These are phyloP conservation scores for Hypena proboscidalis DNA, from an alignment of 2,888 invertebrate species.

Conservation along the genomic window DNA sequence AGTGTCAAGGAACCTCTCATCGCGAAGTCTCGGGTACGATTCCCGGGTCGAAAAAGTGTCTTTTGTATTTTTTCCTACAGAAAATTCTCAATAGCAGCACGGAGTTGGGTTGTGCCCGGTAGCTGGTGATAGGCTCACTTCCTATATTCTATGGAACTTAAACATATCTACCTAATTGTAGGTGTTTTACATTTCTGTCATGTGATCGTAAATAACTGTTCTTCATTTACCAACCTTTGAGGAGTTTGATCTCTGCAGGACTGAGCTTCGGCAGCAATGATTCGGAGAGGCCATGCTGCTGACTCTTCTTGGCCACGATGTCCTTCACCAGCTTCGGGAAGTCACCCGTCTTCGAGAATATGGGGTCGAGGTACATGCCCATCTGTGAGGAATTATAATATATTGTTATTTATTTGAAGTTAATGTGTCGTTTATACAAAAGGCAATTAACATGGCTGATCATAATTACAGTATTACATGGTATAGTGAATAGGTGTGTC, in stretches of 20 bases:
- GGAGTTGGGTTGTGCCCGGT: too few species aligned
- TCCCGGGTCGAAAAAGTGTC: too few species aligned
- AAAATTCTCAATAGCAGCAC: too few species aligned
- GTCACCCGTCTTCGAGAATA: conserved; percentile 76
- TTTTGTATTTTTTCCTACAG: too few species aligned
- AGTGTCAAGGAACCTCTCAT: too few species aligned
- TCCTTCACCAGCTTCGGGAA: conserved; percentile 70
- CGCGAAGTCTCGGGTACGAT: too few species aligned
- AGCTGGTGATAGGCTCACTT: too few species aligned
- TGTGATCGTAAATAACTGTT: background rate
- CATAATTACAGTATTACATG: too few species aligned
- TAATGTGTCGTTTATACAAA: too few species aligned
- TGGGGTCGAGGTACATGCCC: conserved; percentile 76
- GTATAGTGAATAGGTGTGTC: too few species aligned
- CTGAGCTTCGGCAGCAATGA: conserved; percentile 61
- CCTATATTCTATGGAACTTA: too few species aligned
- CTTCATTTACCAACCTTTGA: conserved; percentile 60
- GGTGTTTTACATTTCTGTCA: background rate
- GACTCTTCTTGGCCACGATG: conserved; percentile 56
- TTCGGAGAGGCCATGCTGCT: conserved; percentile 61
- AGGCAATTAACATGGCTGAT: too few species aligned
- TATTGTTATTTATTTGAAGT: background rate
- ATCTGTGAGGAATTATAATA: conserved; percentile 50
- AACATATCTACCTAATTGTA: background rate
- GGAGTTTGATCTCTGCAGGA: conserved; percentile 55